These are phyloP conservation scores for Dryococelus australis DNA, from an alignment of 2,888 invertebrate genomes.

Conservation along the genomic window DNA sequence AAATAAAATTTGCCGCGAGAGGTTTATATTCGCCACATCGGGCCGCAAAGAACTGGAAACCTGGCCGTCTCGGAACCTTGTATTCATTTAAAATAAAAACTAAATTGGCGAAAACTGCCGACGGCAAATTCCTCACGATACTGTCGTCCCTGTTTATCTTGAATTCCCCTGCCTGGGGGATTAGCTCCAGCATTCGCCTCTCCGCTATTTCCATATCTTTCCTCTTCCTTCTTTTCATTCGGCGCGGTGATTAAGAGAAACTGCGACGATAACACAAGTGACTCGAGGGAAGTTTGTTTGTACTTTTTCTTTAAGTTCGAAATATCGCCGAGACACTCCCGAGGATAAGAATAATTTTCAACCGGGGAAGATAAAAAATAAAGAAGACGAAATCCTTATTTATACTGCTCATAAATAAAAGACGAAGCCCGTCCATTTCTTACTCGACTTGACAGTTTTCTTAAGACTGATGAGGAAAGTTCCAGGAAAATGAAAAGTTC, in stretches of 20 bases:
- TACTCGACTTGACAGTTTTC: background rate
- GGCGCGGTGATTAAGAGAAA: background rate
- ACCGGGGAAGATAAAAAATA: background rate
- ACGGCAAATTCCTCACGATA: background rate
- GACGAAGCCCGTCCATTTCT: background rate
- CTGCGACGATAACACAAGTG: conserved; percentile 8
- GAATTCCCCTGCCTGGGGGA: background rate
- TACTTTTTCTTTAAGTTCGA: background rate
- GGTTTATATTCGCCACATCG: too few species aligned
- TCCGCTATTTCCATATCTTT: background rate
- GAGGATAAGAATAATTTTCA: conserved; percentile 6
- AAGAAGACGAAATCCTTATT: background rate
- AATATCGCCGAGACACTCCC: background rate
- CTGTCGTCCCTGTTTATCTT: background rate
- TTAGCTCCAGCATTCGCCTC: background rate
- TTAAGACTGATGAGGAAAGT: background rate
- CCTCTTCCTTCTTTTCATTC: background rate
- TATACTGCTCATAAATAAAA: conserved; percentile 16
- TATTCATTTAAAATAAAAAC: background rate
- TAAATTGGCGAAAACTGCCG: background rate
- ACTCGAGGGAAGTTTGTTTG: conserved; percentile 10
- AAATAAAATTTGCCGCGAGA: too few species aligned
- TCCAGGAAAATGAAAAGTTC: background rate
- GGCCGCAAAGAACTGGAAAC: too few species aligned
- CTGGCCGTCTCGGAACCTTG: too few species aligned